A percentile compares a stretch with the other conserved stretches of the same genome.
Evolutionary conservation across 2,888 invertebrate genomes (phyloP).

Genomic region (Heliconius aoede): DNA sequence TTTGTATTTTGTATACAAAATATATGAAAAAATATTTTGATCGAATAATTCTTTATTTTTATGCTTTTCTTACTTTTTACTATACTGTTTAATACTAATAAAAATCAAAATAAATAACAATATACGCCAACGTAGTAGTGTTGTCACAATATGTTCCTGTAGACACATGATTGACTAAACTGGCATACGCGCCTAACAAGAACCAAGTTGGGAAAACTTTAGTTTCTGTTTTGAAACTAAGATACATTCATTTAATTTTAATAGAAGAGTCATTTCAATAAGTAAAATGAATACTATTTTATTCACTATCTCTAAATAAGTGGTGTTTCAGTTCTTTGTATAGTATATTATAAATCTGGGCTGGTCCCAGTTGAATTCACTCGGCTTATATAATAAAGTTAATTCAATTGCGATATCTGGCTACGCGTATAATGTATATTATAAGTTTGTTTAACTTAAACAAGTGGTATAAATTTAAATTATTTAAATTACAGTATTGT

Average conservation of each 20-base stretch:
- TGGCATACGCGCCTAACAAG: constrained; percentile 59
- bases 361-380: neutral
- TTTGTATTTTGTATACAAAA: too few relatives aligned
- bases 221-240: constrained; percentile 53
- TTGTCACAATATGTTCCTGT: constrained; percentile 55
- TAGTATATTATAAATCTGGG: neutral
- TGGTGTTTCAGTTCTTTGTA: neutral
- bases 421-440: neutral
- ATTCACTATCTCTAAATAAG: neutral
- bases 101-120: neutral
- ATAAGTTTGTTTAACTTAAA: neutral
- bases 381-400: neutral
- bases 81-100: too few relatives aligned
- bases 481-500: neutral
- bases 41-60: too few relatives aligned
- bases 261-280: constrained; percentile 45
- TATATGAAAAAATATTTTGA: too few relatives aligned
- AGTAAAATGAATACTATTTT: neutral
- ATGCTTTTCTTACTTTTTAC: too few relatives aligned
- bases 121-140: too few relatives aligned
- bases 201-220: constrained; percentile 61
- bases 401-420: neutral
- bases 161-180: constrained; percentile 65
- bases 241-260: constrained; percentile 51
- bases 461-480: neutral